Conservation (phyloP, 2,113 vertebrate species). For the Micromys minutus region DNA sequence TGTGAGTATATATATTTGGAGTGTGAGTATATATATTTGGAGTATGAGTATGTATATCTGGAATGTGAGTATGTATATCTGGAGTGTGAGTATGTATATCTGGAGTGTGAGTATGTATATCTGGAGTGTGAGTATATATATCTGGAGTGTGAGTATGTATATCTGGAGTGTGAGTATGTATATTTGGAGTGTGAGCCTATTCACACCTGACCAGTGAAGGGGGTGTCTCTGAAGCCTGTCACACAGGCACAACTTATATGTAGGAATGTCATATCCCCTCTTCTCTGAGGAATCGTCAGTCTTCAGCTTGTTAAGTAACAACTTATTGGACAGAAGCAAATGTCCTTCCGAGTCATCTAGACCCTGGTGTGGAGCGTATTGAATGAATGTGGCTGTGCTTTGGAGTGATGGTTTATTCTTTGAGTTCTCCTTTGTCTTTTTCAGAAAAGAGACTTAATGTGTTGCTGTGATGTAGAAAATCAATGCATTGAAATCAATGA, state of each 20-base stretch:
- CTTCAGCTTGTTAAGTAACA: constrained; percentile 44
- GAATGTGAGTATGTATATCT: not conserved
- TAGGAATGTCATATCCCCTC: not conserved
- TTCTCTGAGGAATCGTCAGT: not conserved
- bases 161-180: not conserved
- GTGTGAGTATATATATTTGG: not conserved
- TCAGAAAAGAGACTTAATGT: constrained; percentile 77
- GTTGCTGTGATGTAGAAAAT: constrained; percentile 80
- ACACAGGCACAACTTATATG: not conserved
- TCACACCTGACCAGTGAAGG: not conserved
- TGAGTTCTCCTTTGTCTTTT: constrained; percentile 71
- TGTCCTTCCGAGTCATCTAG: constrained; percentile 34
- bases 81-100: not conserved
- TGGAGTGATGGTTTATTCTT: constrained; percentile 62
- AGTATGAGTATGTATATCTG: not conserved
- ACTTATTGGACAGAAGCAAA: constrained; percentile 21
- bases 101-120: not conserved
- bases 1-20: not conserved
- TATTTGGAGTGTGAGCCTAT: no score
- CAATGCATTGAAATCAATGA: constrained; percentile 82
- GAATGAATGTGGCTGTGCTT: constrained; percentile 35
- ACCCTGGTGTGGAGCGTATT: constrained; percentile 46
- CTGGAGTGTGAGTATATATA: not conserved
- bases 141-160: not conserved
- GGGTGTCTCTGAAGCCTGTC: not conserved